These are phyloP conservation scores for Sebastes iracundus DNA, from an alignment of 2,797 vertebrate genomes.

Conservation along the genomic window DNA sequence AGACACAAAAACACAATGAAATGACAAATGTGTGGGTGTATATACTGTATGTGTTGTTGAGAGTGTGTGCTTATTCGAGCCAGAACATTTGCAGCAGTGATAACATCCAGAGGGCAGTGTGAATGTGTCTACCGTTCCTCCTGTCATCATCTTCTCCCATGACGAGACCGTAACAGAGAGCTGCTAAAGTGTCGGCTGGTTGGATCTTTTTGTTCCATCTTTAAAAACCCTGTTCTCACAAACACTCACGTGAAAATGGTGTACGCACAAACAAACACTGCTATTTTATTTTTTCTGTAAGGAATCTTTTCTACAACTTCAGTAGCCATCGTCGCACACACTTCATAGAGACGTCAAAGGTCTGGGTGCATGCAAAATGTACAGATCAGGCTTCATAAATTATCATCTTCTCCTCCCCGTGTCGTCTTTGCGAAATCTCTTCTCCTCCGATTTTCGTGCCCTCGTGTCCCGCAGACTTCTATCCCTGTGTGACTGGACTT, in stretches of 20 bases:
- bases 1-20: background rate
- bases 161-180: slow-evolving; percentile 2
- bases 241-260: background rate
- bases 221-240: background rate
- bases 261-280: background rate
- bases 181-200: background rate
- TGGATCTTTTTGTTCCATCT: slow-evolving; percentile 11
- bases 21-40: slow-evolving; percentile 1
- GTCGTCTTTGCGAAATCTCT: slow-evolving; percentile 41
- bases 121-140: slow-evolving; percentile 4
- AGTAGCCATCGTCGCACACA: background rate
- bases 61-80: background rate
- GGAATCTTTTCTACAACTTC: slow-evolving; percentile 10
- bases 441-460: slow-evolving; percentile 23
- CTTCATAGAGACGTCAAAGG: slow-evolving; percentile 7
- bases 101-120: slow-evolving; percentile 25
- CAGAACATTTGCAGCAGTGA: slow-evolving; percentile 15
- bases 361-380: slow-evolving; percentile 27
- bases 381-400: slow-evolving; percentile 56
- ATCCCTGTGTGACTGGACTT: slow-evolving; percentile 66
- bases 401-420: slow-evolving; percentile 24
- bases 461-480: slow-evolving; percentile 41
- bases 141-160: slow-evolving; percentile 7
- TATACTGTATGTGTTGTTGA: slow-evolving; percentile 2
- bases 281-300: background rate